Evolutionary conservation across 37 sponge, comb jelly and placozoan species (phyloP).

Genomic region (Amphimedon queenslandica): DNA sequence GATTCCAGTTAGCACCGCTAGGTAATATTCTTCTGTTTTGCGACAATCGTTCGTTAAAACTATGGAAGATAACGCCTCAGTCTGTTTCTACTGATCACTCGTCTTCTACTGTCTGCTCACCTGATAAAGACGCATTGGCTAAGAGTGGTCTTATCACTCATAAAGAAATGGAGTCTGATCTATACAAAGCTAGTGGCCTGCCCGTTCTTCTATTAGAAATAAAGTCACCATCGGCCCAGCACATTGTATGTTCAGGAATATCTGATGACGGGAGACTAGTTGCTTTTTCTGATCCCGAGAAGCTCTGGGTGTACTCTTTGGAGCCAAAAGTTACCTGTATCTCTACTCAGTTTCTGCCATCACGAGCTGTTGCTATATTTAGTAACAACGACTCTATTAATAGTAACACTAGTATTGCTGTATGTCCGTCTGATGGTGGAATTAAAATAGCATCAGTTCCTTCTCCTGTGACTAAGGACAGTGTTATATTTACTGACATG

Average conservation of each 20-base stretch:
- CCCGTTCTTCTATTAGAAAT: slow-evolving; percentile 34
- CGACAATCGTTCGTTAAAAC: slow-evolving; percentile 12
- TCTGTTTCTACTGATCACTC: too few species aligned
- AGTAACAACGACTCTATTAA: too few species aligned
- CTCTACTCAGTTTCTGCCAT: not conserved
- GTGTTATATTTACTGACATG: not conserved
- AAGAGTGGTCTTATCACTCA: too few species aligned
- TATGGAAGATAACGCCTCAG: slow-evolving; percentile 24
- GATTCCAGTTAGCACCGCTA: slow-evolving; percentile 18
- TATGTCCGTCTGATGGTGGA: slow-evolving; percentile 18
- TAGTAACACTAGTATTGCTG: slow-evolving; percentile 29
- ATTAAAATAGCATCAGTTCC: slow-evolving; percentile 17
- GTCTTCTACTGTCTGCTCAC: not conserved
- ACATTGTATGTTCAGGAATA: slow-evolving; percentile 47
- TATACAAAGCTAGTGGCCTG: not conserved
- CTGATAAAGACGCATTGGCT: not conserved
- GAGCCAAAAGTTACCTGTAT: slow-evolving; percentile 3
- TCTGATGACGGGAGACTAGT: slow-evolving; percentile 29
- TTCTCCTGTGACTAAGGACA: not conserved
- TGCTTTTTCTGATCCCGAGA: slow-evolving; percentile 28
- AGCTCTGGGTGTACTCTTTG: slow-evolving; percentile 48
- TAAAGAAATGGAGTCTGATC: not conserved
- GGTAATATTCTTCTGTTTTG: slow-evolving; percentile 34
- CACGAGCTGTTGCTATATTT: too few species aligned
- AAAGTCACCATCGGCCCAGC: slow-evolving; percentile 13